Conservation (phyloP, 2,888 invertebrate genomes). For the Lycaena phlaeas region DNA sequence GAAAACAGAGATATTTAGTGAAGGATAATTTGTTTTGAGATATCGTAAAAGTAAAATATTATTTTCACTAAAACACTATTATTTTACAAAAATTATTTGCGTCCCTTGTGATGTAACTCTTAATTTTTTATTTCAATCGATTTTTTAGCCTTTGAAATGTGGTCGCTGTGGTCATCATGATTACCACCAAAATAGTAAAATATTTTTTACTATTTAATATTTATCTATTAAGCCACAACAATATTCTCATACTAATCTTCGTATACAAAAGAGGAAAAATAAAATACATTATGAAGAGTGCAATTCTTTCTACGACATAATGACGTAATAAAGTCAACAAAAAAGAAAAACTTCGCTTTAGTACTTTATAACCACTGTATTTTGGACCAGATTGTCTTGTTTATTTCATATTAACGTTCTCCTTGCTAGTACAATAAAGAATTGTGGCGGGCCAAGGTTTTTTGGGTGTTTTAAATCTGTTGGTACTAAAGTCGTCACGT, state of each 20-base stretch:
- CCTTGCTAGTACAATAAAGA: constrained; percentile 15
- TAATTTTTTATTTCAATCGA: too few relatives aligned
- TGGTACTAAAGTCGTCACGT: constrained; percentile 70
- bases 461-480: constrained; percentile 65
- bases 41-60: too few relatives aligned
- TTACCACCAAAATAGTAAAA: too few relatives aligned
- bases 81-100: too few relatives aligned
- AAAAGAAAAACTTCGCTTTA: constrained; percentile 44
- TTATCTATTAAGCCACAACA: too few relatives aligned
- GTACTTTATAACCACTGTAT: constrained; percentile 45
- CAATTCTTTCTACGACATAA: constrained; percentile 65
- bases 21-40: too few relatives aligned
- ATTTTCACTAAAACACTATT: too few relatives aligned
- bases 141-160: too few relatives aligned
- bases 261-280: constrained; percentile 24
- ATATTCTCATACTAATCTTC: constrained; percentile 6
- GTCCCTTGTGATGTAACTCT: too few relatives aligned
- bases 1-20: too few relatives aligned
- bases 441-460: constrained; percentile 30
- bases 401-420: constrained; percentile 20
- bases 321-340: constrained; percentile 64
- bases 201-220: too few relatives aligned
- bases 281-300: constrained; percentile 54
- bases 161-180: too few relatives aligned
- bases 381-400: constrained; percentile 30